Evolutionary conservation across 2,888 invertebrate genomes (phyloP), one percentile per base, ranked within the genome.

Genomic region (Maniola hyperantus): DNA sequence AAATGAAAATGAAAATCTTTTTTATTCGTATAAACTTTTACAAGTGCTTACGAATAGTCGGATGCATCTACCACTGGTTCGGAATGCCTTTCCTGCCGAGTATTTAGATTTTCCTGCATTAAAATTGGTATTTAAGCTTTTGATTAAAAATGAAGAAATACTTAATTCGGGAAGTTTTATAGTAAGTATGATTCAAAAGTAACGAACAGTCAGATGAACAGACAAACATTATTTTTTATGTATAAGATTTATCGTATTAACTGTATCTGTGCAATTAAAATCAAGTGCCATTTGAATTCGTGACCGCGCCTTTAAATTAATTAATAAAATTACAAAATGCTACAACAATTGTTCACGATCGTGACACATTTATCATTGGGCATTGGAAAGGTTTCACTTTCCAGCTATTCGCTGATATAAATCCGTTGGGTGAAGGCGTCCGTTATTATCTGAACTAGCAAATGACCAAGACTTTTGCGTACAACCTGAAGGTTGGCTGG

Each of bases 291-390:
- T 71, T 70, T 71, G 70, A 69, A 72, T 66, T 73, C 74, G 74
- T 74, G 73, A 73, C 71, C 67, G 58, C 68, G 67, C 68, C 70
- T 71, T 73, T 71, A 74, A 69, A 72, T 73, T 74, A 74, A 74
- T 74, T 74, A 74, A 73, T 74, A 72, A 72, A 72, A 72, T 72
- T 72, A 70, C 73, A 72, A 67, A 73, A 72, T 69, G 73, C 69
- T 72, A 70, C 73, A 73, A 74, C 73, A 74, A 72, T 73, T 74
- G 74, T 70, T 64, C 69, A 68, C 66, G 65, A 69, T 74, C 73
- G 74, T 74, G 74, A 71, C 68, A 71, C 73, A 73, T 74, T 74
- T 74, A 74, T 74, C 74, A 74, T 74, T 73, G 74, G 67, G 67
- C 70, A 72, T 70, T 71, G 71, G 71, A 73, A 72, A 72, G 73